Conservation (phyloP, 2,888 invertebrate genomes). For the Microctonus brassicae region DNA sequence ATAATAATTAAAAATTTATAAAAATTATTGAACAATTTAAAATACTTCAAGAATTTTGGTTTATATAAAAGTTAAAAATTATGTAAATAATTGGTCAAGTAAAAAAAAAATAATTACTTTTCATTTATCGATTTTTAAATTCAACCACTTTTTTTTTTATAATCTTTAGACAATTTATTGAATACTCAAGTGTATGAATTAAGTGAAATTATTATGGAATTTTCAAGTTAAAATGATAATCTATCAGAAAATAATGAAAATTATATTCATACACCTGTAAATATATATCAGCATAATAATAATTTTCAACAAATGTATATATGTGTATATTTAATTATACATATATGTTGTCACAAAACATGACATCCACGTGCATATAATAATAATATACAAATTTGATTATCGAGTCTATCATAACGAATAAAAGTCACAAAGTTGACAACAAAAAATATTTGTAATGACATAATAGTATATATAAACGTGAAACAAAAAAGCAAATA, state of each 20-base stretch:
- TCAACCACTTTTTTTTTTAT: not conserved
- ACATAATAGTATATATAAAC: constrained; percentile 10
- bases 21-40: not conserved
- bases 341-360: constrained; percentile 6
- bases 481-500: constrained; percentile 8
- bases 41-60: not conserved
- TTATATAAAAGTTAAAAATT: not conserved
- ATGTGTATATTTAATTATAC: constrained; percentile 27
- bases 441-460: constrained; percentile 23
- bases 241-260: not conserved
- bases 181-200: not conserved
- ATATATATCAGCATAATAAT: constrained; percentile 24
- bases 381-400: constrained; percentile 1
- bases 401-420: not conserved
- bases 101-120: not conserved
- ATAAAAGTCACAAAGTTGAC: not conserved
- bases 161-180: not conserved
- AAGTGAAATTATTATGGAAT: no score
- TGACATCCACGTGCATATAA: constrained; percentile 11
- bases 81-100: not conserved
- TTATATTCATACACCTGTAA: constrained; percentile 9
- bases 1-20: not conserved
- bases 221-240: not conserved
- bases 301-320: constrained; percentile 2
- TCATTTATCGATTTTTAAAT: not conserved